phyloP scores from a whole-genome alignment of 2,888 invertebrate species.

The Thyatira batis region DNA sequence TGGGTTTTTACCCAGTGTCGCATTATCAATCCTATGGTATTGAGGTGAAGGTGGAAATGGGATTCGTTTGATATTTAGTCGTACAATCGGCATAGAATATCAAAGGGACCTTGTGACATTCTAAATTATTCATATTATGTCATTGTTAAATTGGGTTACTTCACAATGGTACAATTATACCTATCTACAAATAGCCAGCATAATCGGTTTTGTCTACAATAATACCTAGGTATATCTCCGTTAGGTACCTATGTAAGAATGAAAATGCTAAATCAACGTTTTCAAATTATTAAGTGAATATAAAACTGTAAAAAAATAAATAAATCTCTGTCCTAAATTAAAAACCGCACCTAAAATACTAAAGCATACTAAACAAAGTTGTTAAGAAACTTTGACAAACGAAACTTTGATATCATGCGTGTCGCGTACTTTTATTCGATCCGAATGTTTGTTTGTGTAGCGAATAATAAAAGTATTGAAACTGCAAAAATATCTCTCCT shows the following conservation, averaged over 20 bases:
- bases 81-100: too few relatives aligned
- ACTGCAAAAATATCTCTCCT: conserved; percentile 64
- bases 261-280: background rate
- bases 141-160: too few relatives aligned
- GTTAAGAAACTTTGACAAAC: background rate
- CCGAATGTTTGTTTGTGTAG: conserved; percentile 66
- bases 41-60: background rate
- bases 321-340: too few relatives aligned
- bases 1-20: background rate
- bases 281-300: background rate
- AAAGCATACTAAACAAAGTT: background rate
- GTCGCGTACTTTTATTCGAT: conserved; percentile 46
- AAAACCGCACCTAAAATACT: background rate
- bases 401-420: conserved; percentile 30
- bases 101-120: too few relatives aligned
- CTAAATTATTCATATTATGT: too few relatives aligned
- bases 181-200: too few relatives aligned
- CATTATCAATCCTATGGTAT: background rate
- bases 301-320: background rate
- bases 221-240: too few relatives aligned
- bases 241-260: background rate
- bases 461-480: conserved; percentile 74
- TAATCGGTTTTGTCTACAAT: too few relatives aligned
- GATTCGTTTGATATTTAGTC: background rate
- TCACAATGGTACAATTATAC: too few relatives aligned